Conservation (phyloP, 1,140 invertebrate species). For the Saccostrea echinata region DNA sequence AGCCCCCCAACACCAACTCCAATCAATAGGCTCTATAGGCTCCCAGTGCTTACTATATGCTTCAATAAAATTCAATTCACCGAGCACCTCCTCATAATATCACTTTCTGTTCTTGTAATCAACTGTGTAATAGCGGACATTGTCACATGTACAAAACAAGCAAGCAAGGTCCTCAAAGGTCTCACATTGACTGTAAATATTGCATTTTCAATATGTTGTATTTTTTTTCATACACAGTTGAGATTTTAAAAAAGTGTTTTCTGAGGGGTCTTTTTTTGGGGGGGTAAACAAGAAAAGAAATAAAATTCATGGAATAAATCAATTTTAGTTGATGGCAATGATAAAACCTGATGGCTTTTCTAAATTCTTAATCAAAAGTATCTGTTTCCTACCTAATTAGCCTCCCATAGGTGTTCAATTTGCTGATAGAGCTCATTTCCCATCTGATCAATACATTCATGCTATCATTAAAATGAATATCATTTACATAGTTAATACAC, state of each 20-base stretch:
- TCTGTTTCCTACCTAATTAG: not conserved
- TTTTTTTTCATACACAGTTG: not conserved
- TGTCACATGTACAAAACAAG: too few species aligned
- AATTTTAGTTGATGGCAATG: not conserved
- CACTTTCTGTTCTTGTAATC: not conserved
- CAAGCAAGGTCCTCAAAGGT: too few species aligned
- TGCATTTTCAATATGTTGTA: not conserved
- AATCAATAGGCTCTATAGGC: not conserved
- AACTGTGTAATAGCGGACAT: not conserved
- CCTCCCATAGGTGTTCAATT: not conserved
- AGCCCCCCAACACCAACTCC: not conserved
- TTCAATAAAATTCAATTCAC: not conserved
- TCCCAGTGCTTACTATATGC: not conserved
- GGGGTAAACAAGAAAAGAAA: not conserved
- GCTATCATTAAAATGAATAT: not conserved
- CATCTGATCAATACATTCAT: not conserved
- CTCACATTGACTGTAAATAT: too few species aligned
- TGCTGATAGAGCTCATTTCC: not conserved
- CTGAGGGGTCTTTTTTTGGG: too few species aligned
- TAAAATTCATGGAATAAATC: not conserved
- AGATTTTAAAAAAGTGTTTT: not conserved
- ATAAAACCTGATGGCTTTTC: not conserved
- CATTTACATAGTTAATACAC: not conserved
- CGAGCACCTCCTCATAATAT: not conserved
- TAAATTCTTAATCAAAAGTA: slow-evolving; percentile 8